These are phyloP conservation scores for Tangachromis dhanisi DNA, from an alignment of 2,113 vertebrate genomes.

Conservation along the genomic window DNA sequence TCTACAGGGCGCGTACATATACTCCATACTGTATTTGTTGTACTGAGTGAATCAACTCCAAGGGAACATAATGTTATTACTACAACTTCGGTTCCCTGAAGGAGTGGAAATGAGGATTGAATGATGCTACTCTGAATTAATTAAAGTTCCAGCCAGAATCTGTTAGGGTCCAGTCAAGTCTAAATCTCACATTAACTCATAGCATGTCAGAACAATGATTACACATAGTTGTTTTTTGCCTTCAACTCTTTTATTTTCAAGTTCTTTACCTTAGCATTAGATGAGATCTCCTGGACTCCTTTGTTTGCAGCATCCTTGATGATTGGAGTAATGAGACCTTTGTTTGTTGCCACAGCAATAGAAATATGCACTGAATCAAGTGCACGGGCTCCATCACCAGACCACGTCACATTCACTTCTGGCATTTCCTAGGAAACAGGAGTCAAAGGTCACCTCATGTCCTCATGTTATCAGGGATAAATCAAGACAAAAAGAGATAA, in stretches of 20 bases:
- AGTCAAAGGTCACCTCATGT: not conserved
- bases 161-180: not conserved
- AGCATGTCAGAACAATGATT: not conserved
- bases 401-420: conserved; percentile 88
- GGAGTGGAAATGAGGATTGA: not conserved
- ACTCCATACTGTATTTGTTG: not conserved
- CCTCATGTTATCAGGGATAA: not conserved
- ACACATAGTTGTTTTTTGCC: not conserved
- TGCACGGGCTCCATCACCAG: conserved; percentile 76
- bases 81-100: not conserved
- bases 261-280: conserved; percentile 78
- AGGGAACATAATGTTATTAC: not conserved
- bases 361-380: conserved; percentile 87
- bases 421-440: conserved; percentile 80
- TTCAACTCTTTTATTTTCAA: not conserved
- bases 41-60: not conserved
- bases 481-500: not conserved
- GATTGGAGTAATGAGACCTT: conserved; percentile 90
- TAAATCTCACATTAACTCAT: not conserved
- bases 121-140: not conserved
- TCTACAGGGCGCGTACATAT: not conserved
- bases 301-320: conserved; percentile 87
- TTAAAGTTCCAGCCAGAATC: not conserved
- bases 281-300: conserved; percentile 86
- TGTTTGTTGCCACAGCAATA: conserved; percentile 89